phyloP scores from a whole-genome alignment of 2,888 invertebrate species.

The Pollenia griseotomentosa region DNA sequence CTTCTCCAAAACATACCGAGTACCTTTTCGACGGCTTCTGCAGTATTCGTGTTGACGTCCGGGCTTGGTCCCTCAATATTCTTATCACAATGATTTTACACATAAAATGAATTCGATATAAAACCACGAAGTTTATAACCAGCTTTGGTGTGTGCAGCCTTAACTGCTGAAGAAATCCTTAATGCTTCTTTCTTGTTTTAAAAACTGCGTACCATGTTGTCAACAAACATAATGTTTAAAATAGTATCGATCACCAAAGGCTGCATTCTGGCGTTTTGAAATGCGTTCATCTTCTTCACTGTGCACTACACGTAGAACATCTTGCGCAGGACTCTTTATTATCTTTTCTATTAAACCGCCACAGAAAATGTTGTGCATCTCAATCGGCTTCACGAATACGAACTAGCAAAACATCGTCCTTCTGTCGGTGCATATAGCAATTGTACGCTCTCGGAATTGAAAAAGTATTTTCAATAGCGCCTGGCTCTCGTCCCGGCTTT shows the following conservation, averaged over 20 bases:
- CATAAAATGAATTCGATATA: background rate
- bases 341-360: background rate
- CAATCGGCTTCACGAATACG: background rate
- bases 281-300: slow-evolving; percentile 20
- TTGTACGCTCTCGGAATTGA: background rate
- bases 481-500: no score
- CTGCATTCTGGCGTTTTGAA: slow-evolving; percentile 18
- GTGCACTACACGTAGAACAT: slow-evolving; percentile 30
- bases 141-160: background rate
- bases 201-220: background rate
- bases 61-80: background rate
- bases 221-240: background rate
- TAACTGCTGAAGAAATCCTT: background rate
- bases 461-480: no score
- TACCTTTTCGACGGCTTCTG: slow-evolving; percentile 3
- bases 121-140: background rate
- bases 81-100: background rate
- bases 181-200: background rate
- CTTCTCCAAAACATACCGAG: slow-evolving; percentile 6
- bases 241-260: background rate
- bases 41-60: background rate
- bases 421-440: background rate
- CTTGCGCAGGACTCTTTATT: background rate
- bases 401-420: background rate
- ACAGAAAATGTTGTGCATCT: background rate